Evolutionary conservation across 2,888 invertebrate genomes (phyloP), one percentile per base, ranked within the genome.

Genomic region (Drosophila kuntzei): DNA sequence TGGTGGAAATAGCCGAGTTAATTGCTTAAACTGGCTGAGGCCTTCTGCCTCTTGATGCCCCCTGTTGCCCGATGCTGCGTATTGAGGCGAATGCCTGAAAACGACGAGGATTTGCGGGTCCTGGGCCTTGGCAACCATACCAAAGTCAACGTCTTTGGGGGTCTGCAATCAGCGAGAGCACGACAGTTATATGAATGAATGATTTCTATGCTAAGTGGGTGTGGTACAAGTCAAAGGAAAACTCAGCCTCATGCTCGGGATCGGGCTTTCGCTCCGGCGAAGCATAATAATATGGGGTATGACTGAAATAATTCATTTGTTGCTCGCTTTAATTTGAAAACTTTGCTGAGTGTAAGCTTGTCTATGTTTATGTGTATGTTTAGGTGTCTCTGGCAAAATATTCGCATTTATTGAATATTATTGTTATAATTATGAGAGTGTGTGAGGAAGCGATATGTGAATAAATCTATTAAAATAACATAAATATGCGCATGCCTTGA

Each of bases 311-410:
- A 84, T 84, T 80, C 75, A 70, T 78, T 71, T 69, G 73, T 71
- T 80, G 79, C 61, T 68, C 51, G 57, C 67, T 66, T 72, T 85
- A 85, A 85, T 88, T 88, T 84, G 81, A 84, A 84, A 89, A 85
- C 29, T 51, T 63, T 49, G 29, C 27, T 49, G 39, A 14, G 29
- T 22, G 2, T 22, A 7, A 14, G 3, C 16, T 16, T 36, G 14
- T n/a, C 14, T 46, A n/a, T 44, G 37, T 18, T 25, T n/a, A 12
- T 11, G 18, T 22, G 34, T 39, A 39, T 18, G 41, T 61, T 34
- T 16, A 49, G 2, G 47, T n/a, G 53, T 43, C 25, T 39, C 43
- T 39, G 51, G 37, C 32, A 57, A 47, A 57, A 74, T 54, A 57
- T 54, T 53, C 20, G 20, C 43, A 63, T 75, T 62, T 63, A 76